Conservation (phyloP, 2,113 vertebrate species). For the Axis porcinus region DNA sequence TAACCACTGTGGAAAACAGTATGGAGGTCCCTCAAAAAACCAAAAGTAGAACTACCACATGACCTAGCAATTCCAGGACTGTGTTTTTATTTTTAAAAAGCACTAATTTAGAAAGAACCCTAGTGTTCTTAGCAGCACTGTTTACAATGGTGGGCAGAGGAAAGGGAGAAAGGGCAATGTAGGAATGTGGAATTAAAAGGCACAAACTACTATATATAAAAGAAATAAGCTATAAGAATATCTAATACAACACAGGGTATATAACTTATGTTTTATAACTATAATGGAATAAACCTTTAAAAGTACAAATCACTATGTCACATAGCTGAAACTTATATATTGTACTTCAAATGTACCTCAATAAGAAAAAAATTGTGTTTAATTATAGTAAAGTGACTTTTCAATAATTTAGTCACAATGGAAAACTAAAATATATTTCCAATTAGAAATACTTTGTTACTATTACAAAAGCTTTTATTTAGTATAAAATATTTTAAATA, state of each 20-base stretch:
- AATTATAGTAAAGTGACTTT: neutral
- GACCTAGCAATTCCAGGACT: neutral
- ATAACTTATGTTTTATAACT: neutral
- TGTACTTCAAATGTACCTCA: neutral
- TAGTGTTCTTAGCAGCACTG: neutral
- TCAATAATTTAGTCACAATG: conserved; percentile 18
- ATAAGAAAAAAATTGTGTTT: neutral
- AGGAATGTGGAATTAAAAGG: neutral
- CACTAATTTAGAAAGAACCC: neutral
- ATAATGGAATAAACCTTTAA: neutral
- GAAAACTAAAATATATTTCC: conserved; percentile 20
- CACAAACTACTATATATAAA: neutral
- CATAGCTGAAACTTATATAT: neutral
- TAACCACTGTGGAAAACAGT: neutral
- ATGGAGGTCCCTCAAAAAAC: neutral
- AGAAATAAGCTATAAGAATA: neutral
- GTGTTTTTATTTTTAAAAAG: neutral
- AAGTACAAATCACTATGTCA: neutral
- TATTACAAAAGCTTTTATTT: neutral
- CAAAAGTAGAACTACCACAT: neutral
- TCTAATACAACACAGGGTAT: neutral
- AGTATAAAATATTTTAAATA: neutral
- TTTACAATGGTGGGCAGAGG: neutral
- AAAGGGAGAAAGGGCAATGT: neutral
- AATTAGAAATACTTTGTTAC: neutral